phyloP scores from a whole-genome alignment of 2,888 invertebrate genomes.

The Pandemis cinnamomeana region DNA sequence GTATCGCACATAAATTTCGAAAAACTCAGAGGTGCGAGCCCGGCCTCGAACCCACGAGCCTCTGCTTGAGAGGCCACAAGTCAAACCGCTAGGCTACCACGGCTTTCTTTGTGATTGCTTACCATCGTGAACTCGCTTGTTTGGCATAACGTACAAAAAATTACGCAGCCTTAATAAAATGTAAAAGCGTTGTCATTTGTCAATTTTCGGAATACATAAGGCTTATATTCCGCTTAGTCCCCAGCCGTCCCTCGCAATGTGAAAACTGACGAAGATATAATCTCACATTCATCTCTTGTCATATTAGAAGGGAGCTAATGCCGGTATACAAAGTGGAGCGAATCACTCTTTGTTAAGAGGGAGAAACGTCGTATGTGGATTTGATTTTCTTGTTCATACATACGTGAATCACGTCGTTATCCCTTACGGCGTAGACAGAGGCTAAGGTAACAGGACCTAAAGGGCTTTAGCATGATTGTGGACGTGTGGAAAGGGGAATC shows the following conservation, averaged over 20 bases:
- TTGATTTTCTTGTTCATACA: slow-evolving; percentile 25
- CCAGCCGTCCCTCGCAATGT: slow-evolving; percentile 45
- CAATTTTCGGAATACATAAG: slow-evolving; percentile 30
- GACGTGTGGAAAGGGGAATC: too few relatives aligned
- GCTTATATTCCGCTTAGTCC: slow-evolving; percentile 37
- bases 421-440: too few relatives aligned
- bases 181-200: slow-evolving; percentile 22
- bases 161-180: slow-evolving; percentile 23
- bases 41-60: too few relatives aligned
- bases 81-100: too few relatives aligned
- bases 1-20: too few relatives aligned
- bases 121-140: too few relatives aligned
- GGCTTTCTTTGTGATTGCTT: too few relatives aligned
- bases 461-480: too few relatives aligned
- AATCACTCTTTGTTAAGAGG: slow-evolving; percentile 59
- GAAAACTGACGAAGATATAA: slow-evolving; percentile 63
- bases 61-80: too few relatives aligned
- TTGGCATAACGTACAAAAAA: not conserved
- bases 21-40: too few relatives aligned
- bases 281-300: slow-evolving; percentile 72
- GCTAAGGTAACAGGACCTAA: too few relatives aligned
- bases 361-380: slow-evolving; percentile 7
- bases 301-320: slow-evolving; percentile 72
- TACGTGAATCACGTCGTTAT: too few relatives aligned
- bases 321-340: slow-evolving; percentile 64